Evolutionary conservation across 2,888 invertebrate species (phyloP).

Genomic region (Netelia fuscicornis): DNA sequence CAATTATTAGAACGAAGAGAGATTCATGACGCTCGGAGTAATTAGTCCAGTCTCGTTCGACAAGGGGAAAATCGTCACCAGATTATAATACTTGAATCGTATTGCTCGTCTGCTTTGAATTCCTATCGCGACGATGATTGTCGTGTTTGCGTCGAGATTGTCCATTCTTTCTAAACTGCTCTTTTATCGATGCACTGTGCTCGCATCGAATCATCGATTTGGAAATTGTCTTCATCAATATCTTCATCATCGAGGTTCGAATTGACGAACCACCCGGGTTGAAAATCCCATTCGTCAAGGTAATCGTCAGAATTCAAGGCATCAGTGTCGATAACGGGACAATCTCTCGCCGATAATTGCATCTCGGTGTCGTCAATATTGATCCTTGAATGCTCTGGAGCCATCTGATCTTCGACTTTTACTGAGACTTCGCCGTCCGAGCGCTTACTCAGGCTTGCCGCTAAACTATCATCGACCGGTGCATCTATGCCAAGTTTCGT

Average conservation of each 20-base stretch:
- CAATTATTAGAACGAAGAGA: not conserved
- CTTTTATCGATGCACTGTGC: constrained; percentile 27
- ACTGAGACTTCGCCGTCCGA: not conserved
- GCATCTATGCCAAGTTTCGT: not conserved
- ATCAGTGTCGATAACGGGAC: constrained; percentile 67
- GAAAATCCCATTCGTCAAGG: constrained; percentile 66
- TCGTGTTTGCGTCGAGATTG: constrained; percentile 18
- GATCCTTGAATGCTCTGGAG: not conserved
- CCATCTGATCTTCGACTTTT: not conserved
- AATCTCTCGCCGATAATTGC: not conserved
- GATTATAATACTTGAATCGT: constrained; percentile 11
- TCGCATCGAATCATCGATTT: not conserved
- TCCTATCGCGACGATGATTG: constrained; percentile 33
- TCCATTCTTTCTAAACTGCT: constrained; percentile 52
- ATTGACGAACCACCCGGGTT: not conserved
- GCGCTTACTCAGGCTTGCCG: not conserved
- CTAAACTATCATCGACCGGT: not conserved
- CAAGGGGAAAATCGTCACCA: not conserved
- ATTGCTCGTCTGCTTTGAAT: constrained; percentile 24
- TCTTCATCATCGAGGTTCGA: not conserved
- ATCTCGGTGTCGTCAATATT: not conserved
- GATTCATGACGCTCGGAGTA: not conserved
- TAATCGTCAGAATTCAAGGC: constrained; percentile 58
- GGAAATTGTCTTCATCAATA: not conserved
- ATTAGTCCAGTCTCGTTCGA: not conserved